Base-by-base conservation (phyloP, 2,888 invertebrate species). In the Acleris sparsana region DNA sequence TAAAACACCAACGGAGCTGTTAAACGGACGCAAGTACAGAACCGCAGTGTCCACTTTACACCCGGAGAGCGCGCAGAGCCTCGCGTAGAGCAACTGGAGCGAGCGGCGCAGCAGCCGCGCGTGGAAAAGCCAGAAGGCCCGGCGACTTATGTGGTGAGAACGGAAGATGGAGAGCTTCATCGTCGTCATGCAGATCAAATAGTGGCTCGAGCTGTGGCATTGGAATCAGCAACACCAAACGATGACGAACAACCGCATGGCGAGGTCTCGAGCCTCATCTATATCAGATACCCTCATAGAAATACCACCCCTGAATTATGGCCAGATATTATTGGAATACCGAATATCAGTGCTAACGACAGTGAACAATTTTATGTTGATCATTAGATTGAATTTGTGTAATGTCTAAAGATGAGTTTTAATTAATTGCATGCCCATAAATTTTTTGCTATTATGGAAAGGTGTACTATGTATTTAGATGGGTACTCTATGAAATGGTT, bases 111-210 rank as follows among this genome's bases (percentile, higher is more conserved):
- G 17, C 53, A 29, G 33, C 53, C 33, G 29, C 29, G 29, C 16
- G 43, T 59, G 13, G 58, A 49, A 20, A 17, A 18, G 33, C 49
- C 18, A 20, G 58, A 49, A 18, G 58, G 58, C 13, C 58, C 58
- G 6, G 51, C 33, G 11, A 59, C 49, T 49, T 59, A 59, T 39
- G 18, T 49, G 49, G 49, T 49, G 48, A 59, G 58, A 29, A 59
- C 20, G 20, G 20, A 20, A 59, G 49, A 59, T 49, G 39, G 58
- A 39, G 58, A 59, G 49, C 20, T 59, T 16, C 59, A 59, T 20
- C 59, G 39, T 33, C 59, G 59, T 7, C 49, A 59, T 20, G 49
- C 59, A 11, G 59, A 59, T 20, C 49, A 59, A 17, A 39, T 59
- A 18, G 7, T 59, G 17, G 33, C 49, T 18, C 33, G 59, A 29